Evolutionary conservation across 2,797 vertebrate species (phyloP).

Genomic region (Rhinatrema bivittatum): DNA sequence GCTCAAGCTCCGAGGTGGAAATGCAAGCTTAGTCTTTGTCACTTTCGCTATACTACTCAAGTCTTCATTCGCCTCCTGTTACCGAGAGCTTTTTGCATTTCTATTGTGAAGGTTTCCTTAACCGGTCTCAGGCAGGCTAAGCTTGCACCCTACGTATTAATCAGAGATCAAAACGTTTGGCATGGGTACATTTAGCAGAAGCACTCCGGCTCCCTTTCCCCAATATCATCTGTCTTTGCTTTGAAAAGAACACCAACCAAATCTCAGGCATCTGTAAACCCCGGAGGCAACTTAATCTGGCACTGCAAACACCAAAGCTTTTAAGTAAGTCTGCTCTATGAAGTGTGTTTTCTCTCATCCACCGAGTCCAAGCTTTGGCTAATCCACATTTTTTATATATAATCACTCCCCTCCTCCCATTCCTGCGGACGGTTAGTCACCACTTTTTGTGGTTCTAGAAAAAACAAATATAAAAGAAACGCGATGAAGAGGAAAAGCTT

Average conservation of each 20-base stretch:
- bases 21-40: too few relatives aligned
- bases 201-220: constrained; percentile 31
- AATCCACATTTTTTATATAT: constrained; percentile 29
- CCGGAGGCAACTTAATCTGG: constrained; percentile 35
- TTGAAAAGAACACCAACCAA: constrained; percentile 32
- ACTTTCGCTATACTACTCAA: too few relatives aligned
- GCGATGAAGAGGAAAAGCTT: constrained; percentile 22
- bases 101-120: constrained; percentile 7
- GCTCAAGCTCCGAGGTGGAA: too few relatives aligned
- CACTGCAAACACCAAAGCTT: constrained; percentile 17
- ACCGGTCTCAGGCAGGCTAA: constrained; percentile 19
- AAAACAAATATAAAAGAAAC: too few relatives aligned
- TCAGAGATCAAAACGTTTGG: constrained; percentile 36
- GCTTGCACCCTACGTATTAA: constrained; percentile 28
- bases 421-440: constrained; percentile 25
- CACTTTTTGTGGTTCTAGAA: constrained; percentile 26
- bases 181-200: constrained; percentile 27
- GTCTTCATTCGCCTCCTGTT: too few relatives aligned
- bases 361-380: constrained; percentile 28
- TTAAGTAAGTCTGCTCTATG: constrained; percentile 37
- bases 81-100: not conserved
- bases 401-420: constrained; percentile 24
- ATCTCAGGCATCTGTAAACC: constrained; percentile 31
- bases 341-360: constrained; percentile 25
- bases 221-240: constrained; percentile 38